Evolutionary conservation across 2,113 vertebrate species (phyloP).

Genomic region (Natator depressus): DNA sequence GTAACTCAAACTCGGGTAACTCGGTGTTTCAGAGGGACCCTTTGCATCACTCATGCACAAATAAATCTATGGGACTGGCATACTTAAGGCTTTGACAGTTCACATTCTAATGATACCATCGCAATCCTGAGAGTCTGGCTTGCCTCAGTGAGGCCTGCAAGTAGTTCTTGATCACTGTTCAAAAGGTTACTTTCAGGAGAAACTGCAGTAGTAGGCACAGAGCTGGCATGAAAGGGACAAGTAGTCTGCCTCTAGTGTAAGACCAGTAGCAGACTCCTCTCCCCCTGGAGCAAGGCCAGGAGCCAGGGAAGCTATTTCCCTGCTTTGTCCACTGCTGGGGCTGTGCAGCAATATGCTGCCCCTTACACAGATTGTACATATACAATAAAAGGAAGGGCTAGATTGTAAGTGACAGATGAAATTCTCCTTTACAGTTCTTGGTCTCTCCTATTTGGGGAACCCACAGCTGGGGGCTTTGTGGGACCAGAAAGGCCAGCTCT

Average conservation of each 20-base stretch:
- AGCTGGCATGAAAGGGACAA: no score
- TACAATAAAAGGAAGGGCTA: background rate
- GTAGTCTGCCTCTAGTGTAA: background rate
- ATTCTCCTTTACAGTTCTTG: background rate
- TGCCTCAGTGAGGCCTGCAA: background rate
- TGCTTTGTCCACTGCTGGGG: background rate
- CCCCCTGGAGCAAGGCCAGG: background rate
- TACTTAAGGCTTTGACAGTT: background rate
- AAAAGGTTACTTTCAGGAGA: background rate
- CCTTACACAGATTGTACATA: accelerated
- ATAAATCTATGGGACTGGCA: background rate
- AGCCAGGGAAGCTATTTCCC: background rate
- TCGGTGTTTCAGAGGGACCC: background rate
- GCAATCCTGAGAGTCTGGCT: background rate
- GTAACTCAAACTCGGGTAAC: background rate
- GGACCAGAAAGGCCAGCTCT: background rate
- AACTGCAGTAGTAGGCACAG: background rate
- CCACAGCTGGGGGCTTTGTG: background rate
- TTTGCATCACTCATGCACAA: background rate
- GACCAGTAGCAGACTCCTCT: background rate
- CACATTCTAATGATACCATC: background rate
- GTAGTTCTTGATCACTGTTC: background rate
- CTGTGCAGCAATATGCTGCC: background rate
- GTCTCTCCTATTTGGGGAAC: background rate
- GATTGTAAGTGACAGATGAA: background rate